These are phyloP conservation scores for Pluvialis apricaria DNA, from an alignment of 2,113 vertebrate species.

Conservation along the genomic window DNA sequence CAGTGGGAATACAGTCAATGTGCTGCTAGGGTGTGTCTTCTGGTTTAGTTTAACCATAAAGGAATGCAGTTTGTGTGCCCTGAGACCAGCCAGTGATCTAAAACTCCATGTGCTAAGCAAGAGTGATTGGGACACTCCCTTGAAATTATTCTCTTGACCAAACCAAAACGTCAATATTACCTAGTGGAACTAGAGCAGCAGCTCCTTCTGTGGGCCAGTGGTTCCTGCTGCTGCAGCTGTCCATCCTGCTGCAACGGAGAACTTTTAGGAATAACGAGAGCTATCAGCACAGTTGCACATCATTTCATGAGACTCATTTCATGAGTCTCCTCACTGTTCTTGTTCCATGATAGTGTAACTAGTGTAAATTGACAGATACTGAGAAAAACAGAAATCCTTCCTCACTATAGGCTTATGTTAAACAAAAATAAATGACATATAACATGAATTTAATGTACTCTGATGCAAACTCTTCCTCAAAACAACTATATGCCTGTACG, in stretches of 20 bases:
- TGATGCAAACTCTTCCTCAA: not conserved
- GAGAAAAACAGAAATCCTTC: not conserved
- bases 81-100: not conserved
- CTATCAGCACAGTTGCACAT: not conserved
- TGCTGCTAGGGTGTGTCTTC: not conserved
- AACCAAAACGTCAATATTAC: not conserved
- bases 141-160: not conserved
- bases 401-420: not conserved
- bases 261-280: not conserved
- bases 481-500: not conserved
- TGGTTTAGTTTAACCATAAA: not conserved
- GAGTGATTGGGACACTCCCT: not conserved
- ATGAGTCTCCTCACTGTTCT: not conserved
- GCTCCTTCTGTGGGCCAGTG: not conserved
- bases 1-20: not conserved
- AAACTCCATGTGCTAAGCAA: not conserved
- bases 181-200: not conserved
- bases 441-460: not conserved
- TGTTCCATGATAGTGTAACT: not conserved
- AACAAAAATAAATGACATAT: not conserved
- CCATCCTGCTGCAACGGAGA: not conserved
- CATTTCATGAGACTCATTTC: not conserved
- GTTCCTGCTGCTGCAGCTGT: not conserved
- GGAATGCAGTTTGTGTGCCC: not conserved
- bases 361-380: not conserved